These are phyloP conservation scores for Radopholus similis DNA, from an alignment of 1,140 invertebrate genomes.

Conservation along the genomic window DNA sequence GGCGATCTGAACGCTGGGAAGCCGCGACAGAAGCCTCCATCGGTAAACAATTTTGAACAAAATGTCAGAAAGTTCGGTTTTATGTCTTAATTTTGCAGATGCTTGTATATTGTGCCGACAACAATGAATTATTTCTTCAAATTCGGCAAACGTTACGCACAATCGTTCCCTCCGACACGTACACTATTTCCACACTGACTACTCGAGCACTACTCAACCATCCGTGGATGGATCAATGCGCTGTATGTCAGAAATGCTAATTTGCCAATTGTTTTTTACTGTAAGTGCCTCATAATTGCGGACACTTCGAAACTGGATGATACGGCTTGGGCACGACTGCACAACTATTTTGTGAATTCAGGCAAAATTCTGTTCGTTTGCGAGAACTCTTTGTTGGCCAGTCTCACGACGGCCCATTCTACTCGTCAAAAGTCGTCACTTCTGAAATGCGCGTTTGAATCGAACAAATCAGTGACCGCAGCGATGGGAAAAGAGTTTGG, in stretches of 20 bases:
- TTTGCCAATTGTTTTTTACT: neutral
- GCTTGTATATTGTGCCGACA: slow-evolving; percentile 53
- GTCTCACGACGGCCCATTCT: slow-evolving; percentile 41
- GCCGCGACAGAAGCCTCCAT: slow-evolving; percentile 29
- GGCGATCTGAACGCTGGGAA: slow-evolving; percentile 20
- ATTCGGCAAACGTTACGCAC: slow-evolving; percentile 29
- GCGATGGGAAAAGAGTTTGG: slow-evolving; percentile 53
- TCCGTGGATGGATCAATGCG: slow-evolving; percentile 40
- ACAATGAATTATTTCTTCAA: slow-evolving; percentile 25
- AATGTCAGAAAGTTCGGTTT: neutral
- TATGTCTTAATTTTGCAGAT: slow-evolving; percentile 23
- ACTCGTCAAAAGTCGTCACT: slow-evolving; percentile 26
- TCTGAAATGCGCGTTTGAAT: slow-evolving; percentile 49
- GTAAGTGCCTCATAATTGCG: slow-evolving; percentile 45
- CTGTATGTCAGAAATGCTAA: slow-evolving; percentile 15
- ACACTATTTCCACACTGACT: slow-evolving; percentile 47
- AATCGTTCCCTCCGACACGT: slow-evolving; percentile 44
- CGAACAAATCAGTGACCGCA: slow-evolving; percentile 24
- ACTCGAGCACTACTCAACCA: slow-evolving; percentile 27
- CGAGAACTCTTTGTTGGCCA: slow-evolving; percentile 48
- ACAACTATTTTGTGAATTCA: slow-evolving; percentile 50
- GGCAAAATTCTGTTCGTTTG: slow-evolving; percentile 56
- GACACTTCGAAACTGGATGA: slow-evolving; percentile 49
- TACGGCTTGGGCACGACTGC: slow-evolving; percentile 43
- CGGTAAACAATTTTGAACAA: slow-evolving; percentile 16